Conservation (phyloP, 2,113 vertebrate genomes). For the Perca schrenkii region DNA sequence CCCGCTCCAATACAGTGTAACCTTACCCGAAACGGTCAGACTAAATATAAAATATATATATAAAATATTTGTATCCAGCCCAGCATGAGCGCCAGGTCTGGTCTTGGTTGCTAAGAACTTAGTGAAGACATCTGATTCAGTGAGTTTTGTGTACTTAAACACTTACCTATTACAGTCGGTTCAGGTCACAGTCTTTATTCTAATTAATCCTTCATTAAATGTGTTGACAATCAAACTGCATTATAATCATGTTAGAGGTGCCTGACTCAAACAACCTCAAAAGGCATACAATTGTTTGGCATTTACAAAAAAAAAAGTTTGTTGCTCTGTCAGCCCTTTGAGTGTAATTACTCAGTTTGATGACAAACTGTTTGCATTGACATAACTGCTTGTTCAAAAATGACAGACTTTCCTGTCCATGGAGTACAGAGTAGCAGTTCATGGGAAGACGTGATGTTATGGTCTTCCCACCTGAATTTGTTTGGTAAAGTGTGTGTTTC, state of each 20-base stretch:
- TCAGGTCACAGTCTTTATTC: neutral
- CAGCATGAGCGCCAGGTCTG: too few relatives aligned
- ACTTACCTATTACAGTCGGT: neutral
- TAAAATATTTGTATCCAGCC: too few relatives aligned
- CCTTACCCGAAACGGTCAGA: too few relatives aligned
- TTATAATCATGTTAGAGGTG: neutral
- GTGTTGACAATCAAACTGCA: neutral
- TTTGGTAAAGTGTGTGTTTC: conserved; percentile 1
- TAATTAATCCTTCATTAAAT: neutral
- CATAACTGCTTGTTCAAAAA: neutral
- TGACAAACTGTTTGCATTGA: neutral
- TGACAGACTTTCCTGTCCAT: neutral
- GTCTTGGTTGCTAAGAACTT: too few relatives aligned
- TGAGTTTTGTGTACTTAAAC: neutral
- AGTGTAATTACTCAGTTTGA: neutral
- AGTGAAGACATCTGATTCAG: too few relatives aligned
- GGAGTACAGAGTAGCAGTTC: neutral
- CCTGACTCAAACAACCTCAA: neutral
- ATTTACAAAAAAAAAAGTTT: neutral
- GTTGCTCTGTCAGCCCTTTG: neutral
- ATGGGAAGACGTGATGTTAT: neutral
- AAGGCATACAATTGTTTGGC: neutral
- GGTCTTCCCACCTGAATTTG: neutral
- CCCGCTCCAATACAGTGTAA: too few relatives aligned
- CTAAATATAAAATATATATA: too few relatives aligned